phyloP scores from a whole-genome alignment of 1,140 invertebrate species.

The Rhopalosiphum padi region DNA sequence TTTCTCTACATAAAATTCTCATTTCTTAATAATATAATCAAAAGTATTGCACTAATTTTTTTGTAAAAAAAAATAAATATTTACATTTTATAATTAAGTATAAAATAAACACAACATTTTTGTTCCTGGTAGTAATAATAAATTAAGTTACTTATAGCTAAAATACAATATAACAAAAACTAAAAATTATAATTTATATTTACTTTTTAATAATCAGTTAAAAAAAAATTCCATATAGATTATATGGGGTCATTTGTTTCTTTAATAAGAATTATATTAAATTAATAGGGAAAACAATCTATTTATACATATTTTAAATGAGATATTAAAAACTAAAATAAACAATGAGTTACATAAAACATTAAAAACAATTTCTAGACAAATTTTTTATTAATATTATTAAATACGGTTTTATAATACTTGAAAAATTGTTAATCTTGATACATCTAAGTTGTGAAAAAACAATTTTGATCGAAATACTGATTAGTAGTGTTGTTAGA shows the following conservation, averaged over 20 bases:
- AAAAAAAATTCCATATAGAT: neutral
- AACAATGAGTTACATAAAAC: neutral
- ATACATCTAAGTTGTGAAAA: neutral
- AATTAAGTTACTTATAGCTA: neutral
- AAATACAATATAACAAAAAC: neutral
- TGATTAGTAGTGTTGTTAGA: neutral
- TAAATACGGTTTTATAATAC: neutral
- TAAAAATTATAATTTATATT: neutral
- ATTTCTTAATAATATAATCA: neutral
- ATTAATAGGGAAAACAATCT: neutral
- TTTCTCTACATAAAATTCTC: conserved; percentile 17
- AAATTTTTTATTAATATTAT: neutral
- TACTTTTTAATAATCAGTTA: neutral
- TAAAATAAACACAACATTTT: neutral
- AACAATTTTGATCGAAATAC: neutral
- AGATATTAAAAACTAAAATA: conserved; percentile 19
- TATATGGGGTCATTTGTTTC: neutral
- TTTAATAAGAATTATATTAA: neutral
- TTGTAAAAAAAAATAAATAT: neutral
- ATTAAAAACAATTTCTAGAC: neutral
- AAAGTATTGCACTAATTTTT: conserved; percentile 23
- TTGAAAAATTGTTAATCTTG: neutral
- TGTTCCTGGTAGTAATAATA: conserved; percentile 10
- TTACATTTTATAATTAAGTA: neutral
- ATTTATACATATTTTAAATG: neutral